Base-by-base conservation (phyloP, 2,113 vertebrate species). In the Cololabis saira region DNA sequence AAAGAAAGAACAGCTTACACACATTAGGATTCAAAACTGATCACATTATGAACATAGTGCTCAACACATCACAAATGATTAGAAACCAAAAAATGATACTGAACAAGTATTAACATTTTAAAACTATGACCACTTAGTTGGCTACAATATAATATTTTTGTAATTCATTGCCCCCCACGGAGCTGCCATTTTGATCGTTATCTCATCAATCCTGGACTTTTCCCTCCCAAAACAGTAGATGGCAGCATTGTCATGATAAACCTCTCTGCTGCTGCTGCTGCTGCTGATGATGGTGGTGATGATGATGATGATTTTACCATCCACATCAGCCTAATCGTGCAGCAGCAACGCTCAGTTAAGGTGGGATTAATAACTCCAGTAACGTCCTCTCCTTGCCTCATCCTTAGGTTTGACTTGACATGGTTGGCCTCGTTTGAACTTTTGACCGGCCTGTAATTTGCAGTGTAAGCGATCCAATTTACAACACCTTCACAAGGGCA, bases 191-290 rank as follows among this genome's bases (percentile, higher is more conserved):
- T 27, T 27, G 24, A 27, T 27, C 24, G 24, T 27, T 27, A 27
- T 27, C 24, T 27, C 24, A 27, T 27, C 5, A 27, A 27, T 3
- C 5, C 24, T 27, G 24, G 24, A 27, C 2, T 27, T 66, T 22
- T 57, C 13, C 15, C 0, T 33, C 21, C 0, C 0, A 0, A 27
- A 53, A 81, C 90, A 56, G 24, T 76, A 91, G 91, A 88, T 91
- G 90, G 86, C 76, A 87, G 87, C 82, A 88, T 78, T 72, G 49
- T 69, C 84, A 71, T 76, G 59, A 33, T 14, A 83, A 90, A 7
- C 47, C 13, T n/a, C 2, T 14, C 1, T 10, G 9, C 14, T 2
- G 4, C 1, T 9, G 12, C 2, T 0, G 1, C 24, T 27, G 24
- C 24, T 27, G 24, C 2, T 27, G 2, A 27, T 27, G n/a, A n/a